A percentile compares a stretch with the other conserved stretches of the same genome.
phyloP scores from a whole-genome alignment of 53 echinoderm and acorn worm genomes.

The Zoroaster sp. region DNA sequence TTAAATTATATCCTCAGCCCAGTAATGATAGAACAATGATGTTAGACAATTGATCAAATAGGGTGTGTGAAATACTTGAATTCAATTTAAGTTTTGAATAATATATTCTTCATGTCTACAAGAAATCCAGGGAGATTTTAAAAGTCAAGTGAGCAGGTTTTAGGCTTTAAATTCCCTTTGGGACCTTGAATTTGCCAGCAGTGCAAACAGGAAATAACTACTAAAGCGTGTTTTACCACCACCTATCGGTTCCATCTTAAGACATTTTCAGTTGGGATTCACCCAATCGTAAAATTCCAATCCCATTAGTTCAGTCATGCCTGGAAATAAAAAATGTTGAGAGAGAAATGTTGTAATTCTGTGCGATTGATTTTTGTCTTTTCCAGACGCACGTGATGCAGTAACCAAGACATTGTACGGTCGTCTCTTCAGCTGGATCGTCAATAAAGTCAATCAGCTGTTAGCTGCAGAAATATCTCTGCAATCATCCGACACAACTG shows the following conservation, averaged over 20 bases:
- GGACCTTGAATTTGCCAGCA: background rate
- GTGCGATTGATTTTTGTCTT: background rate
- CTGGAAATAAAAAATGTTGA: background rate
- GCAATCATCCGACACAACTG: slow-evolving; percentile 54
- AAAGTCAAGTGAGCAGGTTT: background rate
- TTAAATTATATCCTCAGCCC: no score
- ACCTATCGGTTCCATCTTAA: background rate
- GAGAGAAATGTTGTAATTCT: background rate
- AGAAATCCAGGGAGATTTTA: background rate
- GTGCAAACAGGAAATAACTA: background rate
- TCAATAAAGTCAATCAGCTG: slow-evolving; percentile 96
- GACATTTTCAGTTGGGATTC: background rate
- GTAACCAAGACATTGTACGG: slow-evolving; percentile 94
- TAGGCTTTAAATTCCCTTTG: background rate
- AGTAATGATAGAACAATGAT: no score
- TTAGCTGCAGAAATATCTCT: slow-evolving; percentile 86
- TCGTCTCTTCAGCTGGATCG: slow-evolving; percentile 97
- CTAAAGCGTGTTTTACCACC: background rate
- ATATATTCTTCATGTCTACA: background rate
- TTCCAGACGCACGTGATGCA: slow-evolving; percentile 84
- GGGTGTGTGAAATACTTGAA: background rate
- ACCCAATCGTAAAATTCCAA: background rate
- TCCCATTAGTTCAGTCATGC: background rate
- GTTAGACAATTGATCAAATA: no score
- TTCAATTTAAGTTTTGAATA: background rate